Conservation (phyloP, 2,113 vertebrate species). For the Peromyscus californicus region DNA sequence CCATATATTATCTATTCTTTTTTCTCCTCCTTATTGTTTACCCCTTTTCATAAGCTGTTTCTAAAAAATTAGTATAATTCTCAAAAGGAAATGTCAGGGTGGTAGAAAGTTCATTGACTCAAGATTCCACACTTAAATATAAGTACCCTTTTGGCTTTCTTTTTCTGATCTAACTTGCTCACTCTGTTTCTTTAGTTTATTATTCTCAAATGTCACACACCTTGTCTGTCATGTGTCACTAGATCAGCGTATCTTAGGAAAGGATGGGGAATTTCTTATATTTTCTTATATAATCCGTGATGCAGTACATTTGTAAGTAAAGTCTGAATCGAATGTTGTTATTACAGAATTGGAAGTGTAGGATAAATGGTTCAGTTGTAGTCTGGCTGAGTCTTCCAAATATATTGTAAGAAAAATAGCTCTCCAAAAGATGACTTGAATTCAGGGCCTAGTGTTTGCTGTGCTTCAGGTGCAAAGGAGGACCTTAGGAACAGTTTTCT, state of each 20-base stretch:
- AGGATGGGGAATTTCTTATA: slow-evolving; percentile 24
- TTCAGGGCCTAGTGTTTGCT: slow-evolving; percentile 29
- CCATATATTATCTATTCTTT: slow-evolving; percentile 14
- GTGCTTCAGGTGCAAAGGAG: not conserved
- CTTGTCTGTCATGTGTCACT: slow-evolving; percentile 8
- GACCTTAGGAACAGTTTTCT: not conserved
- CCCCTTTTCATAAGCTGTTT: slow-evolving; percentile 4
- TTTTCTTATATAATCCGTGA: slow-evolving; percentile 48
- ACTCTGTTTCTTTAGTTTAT: slow-evolving; percentile 28
- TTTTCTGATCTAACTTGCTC: not conserved
- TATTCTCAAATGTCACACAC: slow-evolving; percentile 16
- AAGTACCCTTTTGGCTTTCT: not conserved
- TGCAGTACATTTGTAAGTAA: slow-evolving; percentile 37
- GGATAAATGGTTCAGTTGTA: slow-evolving; percentile 46
- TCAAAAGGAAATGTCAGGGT: slow-evolving; percentile 3
- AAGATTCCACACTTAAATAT: not conserved
- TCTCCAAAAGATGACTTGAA: slow-evolving; percentile 58
- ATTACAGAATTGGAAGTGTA: slow-evolving; percentile 33
- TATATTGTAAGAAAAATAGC: not conserved
- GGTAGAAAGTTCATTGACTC: not conserved
- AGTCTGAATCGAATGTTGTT: slow-evolving; percentile 14
- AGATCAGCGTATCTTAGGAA: not conserved
- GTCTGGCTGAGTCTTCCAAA: slow-evolving; percentile 22
- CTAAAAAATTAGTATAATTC: not conserved
- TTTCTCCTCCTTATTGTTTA: not conserved